Percentiles rank a stretch among this genome's conserved stretches.
Conservation (phyloP, 2,797 vertebrate genomes). For the Hoplostethus atlanticus region DNA sequence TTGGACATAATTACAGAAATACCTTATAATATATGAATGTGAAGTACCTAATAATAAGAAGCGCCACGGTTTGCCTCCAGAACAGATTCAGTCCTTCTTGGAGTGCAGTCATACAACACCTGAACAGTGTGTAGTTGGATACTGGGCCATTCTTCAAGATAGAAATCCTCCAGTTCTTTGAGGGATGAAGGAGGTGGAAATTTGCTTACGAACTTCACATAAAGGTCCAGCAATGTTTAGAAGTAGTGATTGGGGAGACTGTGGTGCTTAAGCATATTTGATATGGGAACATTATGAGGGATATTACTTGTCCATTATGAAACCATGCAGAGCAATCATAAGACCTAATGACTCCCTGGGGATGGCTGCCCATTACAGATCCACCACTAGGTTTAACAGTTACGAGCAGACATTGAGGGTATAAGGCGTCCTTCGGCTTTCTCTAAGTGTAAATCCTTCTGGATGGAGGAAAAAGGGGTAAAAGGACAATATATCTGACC, state of each 20-base stretch:
- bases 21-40: background rate
- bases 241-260: background rate
- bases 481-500: background rate
- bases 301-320: background rate
- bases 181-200: no score
- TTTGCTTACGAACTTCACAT: background rate
- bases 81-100: no score
- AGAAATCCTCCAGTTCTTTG: no score
- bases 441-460: background rate
- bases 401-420: background rate
- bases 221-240: constrained; percentile 1
- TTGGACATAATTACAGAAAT: background rate
- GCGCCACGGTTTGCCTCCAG: no score
- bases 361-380: background rate
- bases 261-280: background rate
- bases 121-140: no score
- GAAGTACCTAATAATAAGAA: background rate
- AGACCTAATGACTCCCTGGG: background rate
- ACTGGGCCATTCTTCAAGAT: no score
- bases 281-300: background rate
- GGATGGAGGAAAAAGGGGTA: background rate
- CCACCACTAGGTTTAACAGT: background rate
- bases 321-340: background rate
- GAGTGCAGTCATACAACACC: no score
- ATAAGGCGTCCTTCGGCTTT: background rate